Percentiles rank a stretch among this genome's conserved stretches.
Conservation (phyloP, 1,140 invertebrate species). For the Ruditapes philippinarum region DNA sequence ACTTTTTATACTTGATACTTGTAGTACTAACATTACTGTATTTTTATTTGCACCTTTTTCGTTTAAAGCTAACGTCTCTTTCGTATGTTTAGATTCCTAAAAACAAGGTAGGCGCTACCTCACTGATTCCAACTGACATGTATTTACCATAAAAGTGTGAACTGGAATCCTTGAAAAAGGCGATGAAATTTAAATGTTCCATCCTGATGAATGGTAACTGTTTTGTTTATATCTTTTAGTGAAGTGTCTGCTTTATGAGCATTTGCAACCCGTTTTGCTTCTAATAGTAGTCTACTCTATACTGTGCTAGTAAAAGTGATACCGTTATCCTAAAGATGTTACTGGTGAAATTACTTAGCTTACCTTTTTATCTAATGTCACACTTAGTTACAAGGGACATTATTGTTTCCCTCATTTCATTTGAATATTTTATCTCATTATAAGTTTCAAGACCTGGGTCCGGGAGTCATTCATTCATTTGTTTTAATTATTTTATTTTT, state of each 20-base stretch:
- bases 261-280: constrained; percentile 45
- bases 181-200: constrained; percentile 49
- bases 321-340: constrained; percentile 46
- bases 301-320: constrained; percentile 31
- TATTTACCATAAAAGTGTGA: constrained; percentile 14
- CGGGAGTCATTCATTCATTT: neutral
- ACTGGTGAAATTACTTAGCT: constrained; percentile 50
- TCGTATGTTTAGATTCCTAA: neutral
- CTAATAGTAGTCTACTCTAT: neutral
- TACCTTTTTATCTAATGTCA: constrained; percentile 45
- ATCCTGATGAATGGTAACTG: constrained; percentile 41
- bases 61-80: neutral
- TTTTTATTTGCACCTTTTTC: neutral
- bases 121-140: neutral
- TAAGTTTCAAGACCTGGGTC: neutral
- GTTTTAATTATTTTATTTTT: neutral
- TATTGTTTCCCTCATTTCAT: constrained; percentile 47
- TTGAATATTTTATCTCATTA: constrained; percentile 33
- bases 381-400: constrained; percentile 55
- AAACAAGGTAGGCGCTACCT: neutral
- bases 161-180: constrained; percentile 36
- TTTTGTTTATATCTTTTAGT: neutral
- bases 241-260: constrained; percentile 43
- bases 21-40: neutral
- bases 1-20: constrained; percentile 7